A percentile compares a stretch with the other conserved stretches of the same genome.
Conservation (phyloP, 2,797 vertebrate genomes). For the Vespertilio murinus region DNA sequence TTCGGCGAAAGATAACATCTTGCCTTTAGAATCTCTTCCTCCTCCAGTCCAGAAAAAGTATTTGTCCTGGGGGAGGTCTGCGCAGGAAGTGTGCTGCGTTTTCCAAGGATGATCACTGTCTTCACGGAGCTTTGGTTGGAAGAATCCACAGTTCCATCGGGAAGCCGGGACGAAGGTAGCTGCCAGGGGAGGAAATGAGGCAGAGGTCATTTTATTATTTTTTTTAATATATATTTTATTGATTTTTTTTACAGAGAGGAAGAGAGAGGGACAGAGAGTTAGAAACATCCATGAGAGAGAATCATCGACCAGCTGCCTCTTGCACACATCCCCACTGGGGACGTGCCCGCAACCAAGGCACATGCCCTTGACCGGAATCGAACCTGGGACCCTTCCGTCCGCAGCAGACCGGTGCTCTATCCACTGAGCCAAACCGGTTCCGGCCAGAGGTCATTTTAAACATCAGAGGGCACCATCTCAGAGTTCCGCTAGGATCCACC, state of each 20-base stretch:
- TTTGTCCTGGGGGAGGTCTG: not conserved
- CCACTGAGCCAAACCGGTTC: too few relatives aligned
- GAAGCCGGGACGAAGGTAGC: fast-evolving
- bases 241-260: too few relatives aligned
- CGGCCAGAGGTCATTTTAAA: not conserved
- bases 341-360: too few relatives aligned
- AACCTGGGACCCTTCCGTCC: too few relatives aligned
- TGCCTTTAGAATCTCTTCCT: not conserved
- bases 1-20: not conserved
- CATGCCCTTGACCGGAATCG: too few relatives aligned
- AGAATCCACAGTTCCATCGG: not conserved
- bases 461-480: not conserved
- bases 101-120: not conserved
- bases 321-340: too few relatives aligned
- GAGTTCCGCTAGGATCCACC: not conserved
- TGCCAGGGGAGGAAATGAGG: not conserved
- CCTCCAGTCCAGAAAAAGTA: not conserved
- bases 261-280: too few relatives aligned
- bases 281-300: too few relatives aligned
- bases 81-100: not conserved
- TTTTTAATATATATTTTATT: too few relatives aligned
- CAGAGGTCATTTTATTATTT: not conserved
- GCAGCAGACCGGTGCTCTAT: too few relatives aligned
- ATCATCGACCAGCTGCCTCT: too few relatives aligned
- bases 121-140: not conserved